A percentile compares a stretch with the other conserved stretches of the same genome.
These are phyloP conservation scores for Stichopus horrens DNA, from an alignment of 53 echinoderm and acorn worm genomes.

Conservation along the genomic window DNA sequence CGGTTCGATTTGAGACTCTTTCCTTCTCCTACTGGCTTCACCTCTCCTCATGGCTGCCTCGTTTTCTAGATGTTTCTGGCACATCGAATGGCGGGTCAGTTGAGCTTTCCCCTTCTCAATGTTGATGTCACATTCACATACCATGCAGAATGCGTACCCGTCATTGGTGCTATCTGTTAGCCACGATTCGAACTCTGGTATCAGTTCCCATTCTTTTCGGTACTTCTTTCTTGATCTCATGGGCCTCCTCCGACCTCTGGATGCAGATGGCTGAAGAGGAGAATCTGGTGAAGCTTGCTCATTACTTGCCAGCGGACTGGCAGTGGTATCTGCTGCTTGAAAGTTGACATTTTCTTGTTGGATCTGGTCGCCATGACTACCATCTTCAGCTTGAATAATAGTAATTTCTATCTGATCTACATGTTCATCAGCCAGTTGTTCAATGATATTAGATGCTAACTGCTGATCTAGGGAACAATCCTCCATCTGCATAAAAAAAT, in stretches of 20 bases:
- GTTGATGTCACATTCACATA: slow-evolving; percentile 42
- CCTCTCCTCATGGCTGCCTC: background rate
- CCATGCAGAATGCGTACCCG: slow-evolving; percentile 29
- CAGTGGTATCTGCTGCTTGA: background rate
- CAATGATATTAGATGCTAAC: slow-evolving; percentile 2
- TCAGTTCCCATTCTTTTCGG: slow-evolving; percentile 21
- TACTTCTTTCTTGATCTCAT: background rate
- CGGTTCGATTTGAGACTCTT: background rate
- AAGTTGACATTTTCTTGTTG: background rate
- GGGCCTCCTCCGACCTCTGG: background rate
- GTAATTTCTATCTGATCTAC: slow-evolving; percentile 11
- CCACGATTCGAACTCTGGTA: slow-evolving; percentile 14
- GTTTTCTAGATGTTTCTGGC: slow-evolving; percentile 25
- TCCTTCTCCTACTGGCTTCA: background rate
- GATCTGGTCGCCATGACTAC: slow-evolving; percentile 4
- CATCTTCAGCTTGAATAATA: slow-evolving; percentile 19
- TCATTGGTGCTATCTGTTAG: slow-evolving; percentile 14
- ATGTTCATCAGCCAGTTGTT: slow-evolving; percentile 4
- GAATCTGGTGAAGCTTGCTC: background rate
- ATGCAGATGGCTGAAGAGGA: background rate
- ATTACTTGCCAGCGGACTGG: background rate
- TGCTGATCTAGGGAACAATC: background rate
- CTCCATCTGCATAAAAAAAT: background rate
- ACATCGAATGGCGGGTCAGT: background rate
- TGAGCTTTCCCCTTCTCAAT: slow-evolving; percentile 26